Base-by-base conservation (phyloP, 2,797 vertebrate species). In the Picus viridis region DNA sequence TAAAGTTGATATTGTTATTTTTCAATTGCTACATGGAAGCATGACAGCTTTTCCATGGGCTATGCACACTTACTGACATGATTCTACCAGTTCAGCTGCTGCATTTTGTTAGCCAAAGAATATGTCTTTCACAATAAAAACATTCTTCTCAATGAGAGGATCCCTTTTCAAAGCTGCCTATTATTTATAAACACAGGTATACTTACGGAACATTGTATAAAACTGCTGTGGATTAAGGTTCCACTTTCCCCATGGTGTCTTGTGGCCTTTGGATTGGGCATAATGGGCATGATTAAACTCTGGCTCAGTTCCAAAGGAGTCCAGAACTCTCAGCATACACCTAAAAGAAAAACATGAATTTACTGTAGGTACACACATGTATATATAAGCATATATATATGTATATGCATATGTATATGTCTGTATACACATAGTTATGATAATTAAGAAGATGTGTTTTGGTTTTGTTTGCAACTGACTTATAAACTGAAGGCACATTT, bases 151-250 rank as follows among this genome's bases (percentile, higher is more conserved):
- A 63, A 14, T 47, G 65, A 53, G 36, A 86, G 49, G 26, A 84
- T 22, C 32, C 10, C 7, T 36, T 85, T 49, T 16, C 36, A 63
- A 86, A 86, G 30, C 68, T 83, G 51, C 45, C 64, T 74, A 83
- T 68, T 30, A 65, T 63, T 63, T 49, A 65, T 8, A 26, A 32
- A 70, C 43, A 43, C 24, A 86, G 9, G 41, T 15, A 22, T 68
- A 99, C 99, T 99, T 98, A 99, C 99, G 99, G 94, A 99, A 99
- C 99, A 99, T 99, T 78, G 99, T 99, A 96, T 99, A 99, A 96
- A 99, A 99, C 97, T 99, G 99, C 92, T 99, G 99, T 3, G 99
- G 99, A 97, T 99, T 99, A 88, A 99, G 98, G 97, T 99, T 99
- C 99, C 99, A 99, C 97, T 99, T 99, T 61, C 99, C 99, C 99